Conservation (phyloP, 2,113 vertebrate species). For the Salvator merianae region DNA sequence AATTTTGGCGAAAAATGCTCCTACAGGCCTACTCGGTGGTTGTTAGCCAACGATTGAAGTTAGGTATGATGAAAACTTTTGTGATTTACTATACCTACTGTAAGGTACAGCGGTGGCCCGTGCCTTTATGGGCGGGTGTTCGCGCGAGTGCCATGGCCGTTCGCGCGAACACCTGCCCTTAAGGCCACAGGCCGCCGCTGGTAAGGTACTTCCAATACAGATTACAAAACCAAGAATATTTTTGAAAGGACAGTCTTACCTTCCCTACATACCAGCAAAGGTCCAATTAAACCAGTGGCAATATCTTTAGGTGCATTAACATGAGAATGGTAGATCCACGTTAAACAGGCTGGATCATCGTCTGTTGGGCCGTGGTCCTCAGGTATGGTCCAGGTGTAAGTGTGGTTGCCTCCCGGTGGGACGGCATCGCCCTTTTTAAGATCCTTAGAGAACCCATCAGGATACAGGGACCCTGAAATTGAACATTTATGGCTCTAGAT, state of each 20-base stretch:
- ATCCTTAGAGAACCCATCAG: slow-evolving; percentile 72
- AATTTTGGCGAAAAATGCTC: no score
- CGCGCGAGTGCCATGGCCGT: no score
- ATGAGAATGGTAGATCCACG: slow-evolving; percentile 82
- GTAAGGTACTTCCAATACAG: neutral
- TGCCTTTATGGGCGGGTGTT: no score
- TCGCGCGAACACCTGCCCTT: no score
- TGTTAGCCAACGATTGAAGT: no score
- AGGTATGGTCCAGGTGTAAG: slow-evolving; percentile 78
- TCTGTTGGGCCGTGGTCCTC: slow-evolving; percentile 75
- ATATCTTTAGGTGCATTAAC: slow-evolving; percentile 80
- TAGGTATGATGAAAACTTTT: neutral
- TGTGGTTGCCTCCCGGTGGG: slow-evolving; percentile 73
- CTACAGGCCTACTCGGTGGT: no score
- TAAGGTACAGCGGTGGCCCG: no score
- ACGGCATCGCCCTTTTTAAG: slow-evolving; percentile 78
- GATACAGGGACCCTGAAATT: slow-evolving; percentile 77
- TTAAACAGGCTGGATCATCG: slow-evolving; percentile 78
- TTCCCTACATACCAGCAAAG: slow-evolving; percentile 77
- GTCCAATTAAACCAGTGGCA: slow-evolving; percentile 78
- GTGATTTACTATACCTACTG: no score
- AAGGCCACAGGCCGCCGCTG: no score
- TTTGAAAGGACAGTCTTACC: slow-evolving; percentile 52
- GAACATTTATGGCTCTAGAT: slow-evolving; percentile 45
- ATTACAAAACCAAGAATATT: neutral